phyloP scores from a whole-genome alignment of 2,113 vertebrate species.

The Charadrius vociferus region DNA sequence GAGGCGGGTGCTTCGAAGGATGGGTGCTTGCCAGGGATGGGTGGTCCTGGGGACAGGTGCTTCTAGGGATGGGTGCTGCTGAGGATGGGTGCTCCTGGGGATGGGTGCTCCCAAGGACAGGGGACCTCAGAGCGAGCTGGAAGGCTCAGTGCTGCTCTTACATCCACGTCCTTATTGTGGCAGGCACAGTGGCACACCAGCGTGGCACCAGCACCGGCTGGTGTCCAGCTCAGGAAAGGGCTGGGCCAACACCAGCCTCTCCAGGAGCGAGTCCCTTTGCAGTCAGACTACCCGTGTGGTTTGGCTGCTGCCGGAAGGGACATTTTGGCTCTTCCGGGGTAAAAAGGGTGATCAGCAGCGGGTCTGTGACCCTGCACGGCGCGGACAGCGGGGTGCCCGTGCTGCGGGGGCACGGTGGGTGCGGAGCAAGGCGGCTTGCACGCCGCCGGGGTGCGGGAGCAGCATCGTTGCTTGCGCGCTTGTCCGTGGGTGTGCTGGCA shows the following conservation, averaged over 20 bases:
- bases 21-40: not conserved
- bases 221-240: not conserved
- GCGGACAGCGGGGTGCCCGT: not conserved
- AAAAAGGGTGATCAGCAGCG: rapidly evolving
- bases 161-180: rapidly evolving
- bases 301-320: not conserved
- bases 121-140: not conserved
- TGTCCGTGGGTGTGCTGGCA: not conserved
- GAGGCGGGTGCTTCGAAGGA: not conserved
- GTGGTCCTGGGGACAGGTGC: not conserved
- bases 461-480: not conserved
- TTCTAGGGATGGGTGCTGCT: not conserved
- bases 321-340: not conserved
- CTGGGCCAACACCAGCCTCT: not conserved
- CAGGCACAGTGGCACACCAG: rapidly evolving
- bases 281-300: rapidly evolving
- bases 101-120: not conserved
- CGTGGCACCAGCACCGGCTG: not conserved
- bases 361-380: rapidly evolving
- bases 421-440: not conserved
- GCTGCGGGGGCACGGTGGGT: rapidly evolving
- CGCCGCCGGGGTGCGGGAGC: rapidly evolving
- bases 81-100: not conserved
- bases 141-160: not conserved
- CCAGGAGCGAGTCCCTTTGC: not conserved